A percentile compares a stretch with the other conserved stretches of the same genome.
These are phyloP conservation scores for Athripsodes cinereus DNA, from an alignment of 2,888 invertebrate genomes.

Conservation along the genomic window DNA sequence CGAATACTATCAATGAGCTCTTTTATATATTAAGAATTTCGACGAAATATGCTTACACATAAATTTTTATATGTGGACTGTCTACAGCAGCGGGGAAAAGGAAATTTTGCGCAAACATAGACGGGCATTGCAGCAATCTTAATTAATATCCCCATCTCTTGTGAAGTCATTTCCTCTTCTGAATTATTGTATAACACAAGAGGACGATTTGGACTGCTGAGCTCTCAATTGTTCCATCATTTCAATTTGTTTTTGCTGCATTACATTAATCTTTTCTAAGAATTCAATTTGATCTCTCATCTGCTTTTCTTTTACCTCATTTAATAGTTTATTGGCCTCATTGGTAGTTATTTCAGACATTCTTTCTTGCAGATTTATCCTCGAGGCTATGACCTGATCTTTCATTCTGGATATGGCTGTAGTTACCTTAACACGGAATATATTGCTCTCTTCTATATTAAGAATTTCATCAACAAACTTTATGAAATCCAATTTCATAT, in stretches of 20 bases:
- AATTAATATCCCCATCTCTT: too few relatives aligned
- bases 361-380: not conserved
- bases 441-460: not conserved
- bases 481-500: not conserved
- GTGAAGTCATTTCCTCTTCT: too few relatives aligned
- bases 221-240: not conserved
- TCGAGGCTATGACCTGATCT: not conserved
- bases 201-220: too few relatives aligned
- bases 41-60: too few relatives aligned
- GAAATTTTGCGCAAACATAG: too few relatives aligned
- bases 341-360: not conserved
- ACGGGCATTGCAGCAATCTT: too few relatives aligned
- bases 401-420: not conserved
- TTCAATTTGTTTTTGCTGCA: not conserved
- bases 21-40: too few relatives aligned
- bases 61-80: too few relatives aligned
- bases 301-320: not conserved
- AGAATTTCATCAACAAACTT: constrained; percentile 5
- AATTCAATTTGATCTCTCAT: not conserved
- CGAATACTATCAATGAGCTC: too few relatives aligned
- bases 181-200: too few relatives aligned
- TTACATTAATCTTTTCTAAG: not conserved
- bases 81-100: too few relatives aligned
- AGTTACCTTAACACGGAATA: not conserved
- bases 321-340: not conserved